phyloP scores from a whole-genome alignment of 2,113 vertebrate genomes.

The Muntiacus reevesi region DNA sequence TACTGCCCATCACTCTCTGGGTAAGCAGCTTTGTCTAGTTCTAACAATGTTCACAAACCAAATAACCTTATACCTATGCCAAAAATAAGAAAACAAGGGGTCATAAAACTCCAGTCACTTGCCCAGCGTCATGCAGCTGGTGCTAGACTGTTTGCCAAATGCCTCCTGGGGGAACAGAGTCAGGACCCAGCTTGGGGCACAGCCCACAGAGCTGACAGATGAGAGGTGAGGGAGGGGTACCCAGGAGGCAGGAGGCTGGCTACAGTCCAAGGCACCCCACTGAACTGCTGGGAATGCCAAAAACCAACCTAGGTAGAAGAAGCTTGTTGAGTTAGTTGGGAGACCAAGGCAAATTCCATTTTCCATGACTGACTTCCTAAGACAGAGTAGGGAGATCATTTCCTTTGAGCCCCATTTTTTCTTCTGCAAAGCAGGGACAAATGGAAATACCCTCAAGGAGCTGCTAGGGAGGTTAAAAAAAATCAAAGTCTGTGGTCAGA shows the following conservation, averaged over 20 bases:
- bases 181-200: not conserved
- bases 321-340: not conserved
- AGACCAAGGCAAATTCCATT: constrained; percentile 10
- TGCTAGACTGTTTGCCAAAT: not conserved
- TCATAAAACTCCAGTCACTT: not conserved
- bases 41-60: not conserved
- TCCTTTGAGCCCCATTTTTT: constrained; percentile 23
- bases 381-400: not conserved
- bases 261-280: not conserved
- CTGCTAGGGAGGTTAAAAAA: not conserved
- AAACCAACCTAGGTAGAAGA: constrained; percentile 29
- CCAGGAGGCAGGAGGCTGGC: not conserved
- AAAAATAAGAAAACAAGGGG: constrained; percentile 22
- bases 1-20: not conserved
- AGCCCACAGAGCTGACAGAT: not conserved
- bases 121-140: not conserved
- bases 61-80: not conserved
- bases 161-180: not conserved
- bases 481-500: constrained; percentile 11
- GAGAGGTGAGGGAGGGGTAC: not conserved
- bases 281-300: not conserved
- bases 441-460: constrained; percentile 1
- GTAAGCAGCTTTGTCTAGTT: constrained; percentile 47
- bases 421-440: constrained; percentile 10
- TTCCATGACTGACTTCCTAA: constrained; percentile 14